These are phyloP conservation scores for Podarcis siculus DNA, from an alignment of 2,797 vertebrate species.

Conservation along the genomic window DNA sequence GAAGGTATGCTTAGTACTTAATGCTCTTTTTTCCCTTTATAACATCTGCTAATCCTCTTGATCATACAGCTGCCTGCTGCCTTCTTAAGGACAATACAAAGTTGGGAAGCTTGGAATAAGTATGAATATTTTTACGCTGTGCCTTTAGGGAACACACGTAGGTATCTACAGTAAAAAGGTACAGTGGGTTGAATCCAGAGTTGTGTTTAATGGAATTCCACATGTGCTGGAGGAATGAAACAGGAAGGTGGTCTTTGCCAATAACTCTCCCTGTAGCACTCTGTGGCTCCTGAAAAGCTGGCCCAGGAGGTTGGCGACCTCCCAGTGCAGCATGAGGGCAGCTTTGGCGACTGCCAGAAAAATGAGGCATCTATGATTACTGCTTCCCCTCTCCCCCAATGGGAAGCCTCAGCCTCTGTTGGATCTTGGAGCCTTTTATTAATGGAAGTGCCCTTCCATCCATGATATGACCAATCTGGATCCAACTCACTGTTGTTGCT, in stretches of 20 bases:
- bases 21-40: neutral
- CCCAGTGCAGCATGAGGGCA: too few species aligned
- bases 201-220: neutral
- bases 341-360: too few species aligned
- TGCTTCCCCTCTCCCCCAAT: too few species aligned
- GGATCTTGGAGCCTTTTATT: too few species aligned
- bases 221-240: neutral
- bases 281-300: neutral
- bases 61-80: conserved; percentile 13
- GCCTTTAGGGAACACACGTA: neutral
- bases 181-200: neutral
- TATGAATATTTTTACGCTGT: neutral
- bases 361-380: too few species aligned
- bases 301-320: too few species aligned
- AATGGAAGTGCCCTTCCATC: neutral
- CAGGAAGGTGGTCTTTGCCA: neutral
- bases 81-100: conserved; percentile 9
- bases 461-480: neutral
- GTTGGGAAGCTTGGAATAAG: neutral
- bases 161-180: neutral
- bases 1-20: conserved; percentile 22
- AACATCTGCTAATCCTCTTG: conserved; percentile 21
- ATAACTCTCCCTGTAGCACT: neutral
- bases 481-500: neutral
- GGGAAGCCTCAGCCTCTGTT: too few species aligned